Conservation (phyloP, 2,113 vertebrate genomes). For the Chaetodon trifascialis region DNA sequence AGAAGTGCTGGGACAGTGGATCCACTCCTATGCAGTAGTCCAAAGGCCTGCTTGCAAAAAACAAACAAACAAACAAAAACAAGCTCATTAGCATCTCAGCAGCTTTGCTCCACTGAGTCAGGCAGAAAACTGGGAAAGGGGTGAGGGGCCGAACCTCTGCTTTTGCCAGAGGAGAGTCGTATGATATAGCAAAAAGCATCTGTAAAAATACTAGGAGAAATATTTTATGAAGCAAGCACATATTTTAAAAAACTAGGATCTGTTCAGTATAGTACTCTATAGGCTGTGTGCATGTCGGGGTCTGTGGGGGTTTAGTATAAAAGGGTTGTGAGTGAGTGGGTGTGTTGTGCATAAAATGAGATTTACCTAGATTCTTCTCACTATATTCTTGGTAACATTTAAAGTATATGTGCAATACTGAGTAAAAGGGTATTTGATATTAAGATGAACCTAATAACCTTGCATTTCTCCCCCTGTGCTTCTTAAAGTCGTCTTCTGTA, state of each 20-base stretch:
- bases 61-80: neutral
- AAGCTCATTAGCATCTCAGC: slow-evolving; percentile 61
- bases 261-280: slow-evolving; percentile 75
- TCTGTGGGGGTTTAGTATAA: slow-evolving; percentile 70
- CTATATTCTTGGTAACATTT: slow-evolving; percentile 68
- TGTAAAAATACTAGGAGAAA: slow-evolving; percentile 66
- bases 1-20: slow-evolving; percentile 33
- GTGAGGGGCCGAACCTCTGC: slow-evolving; percentile 46
- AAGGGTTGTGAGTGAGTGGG: slow-evolving; percentile 45
- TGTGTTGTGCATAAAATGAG: slow-evolving; percentile 56
- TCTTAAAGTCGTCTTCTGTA: slow-evolving; percentile 73
- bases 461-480: slow-evolving; percentile 59
- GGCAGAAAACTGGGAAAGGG: slow-evolving; percentile 34
- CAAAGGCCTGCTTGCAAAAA: slow-evolving; percentile 28
- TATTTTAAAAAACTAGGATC: slow-evolving; percentile 81
- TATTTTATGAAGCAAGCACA: slow-evolving; percentile 84
- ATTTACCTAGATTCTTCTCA: slow-evolving; percentile 62
- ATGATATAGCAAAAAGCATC: slow-evolving; percentile 78
- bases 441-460: slow-evolving; percentile 63
- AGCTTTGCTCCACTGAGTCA: slow-evolving; percentile 53
- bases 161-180: slow-evolving; percentile 59
- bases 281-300: slow-evolving; percentile 69
- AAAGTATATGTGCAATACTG: slow-evolving; percentile 75
- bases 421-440: slow-evolving; percentile 70
- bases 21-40: slow-evolving; percentile 33